Evolutionary conservation across 1,140 invertebrate species (phyloP).

Genomic region (Lepidurus couesii): DNA sequence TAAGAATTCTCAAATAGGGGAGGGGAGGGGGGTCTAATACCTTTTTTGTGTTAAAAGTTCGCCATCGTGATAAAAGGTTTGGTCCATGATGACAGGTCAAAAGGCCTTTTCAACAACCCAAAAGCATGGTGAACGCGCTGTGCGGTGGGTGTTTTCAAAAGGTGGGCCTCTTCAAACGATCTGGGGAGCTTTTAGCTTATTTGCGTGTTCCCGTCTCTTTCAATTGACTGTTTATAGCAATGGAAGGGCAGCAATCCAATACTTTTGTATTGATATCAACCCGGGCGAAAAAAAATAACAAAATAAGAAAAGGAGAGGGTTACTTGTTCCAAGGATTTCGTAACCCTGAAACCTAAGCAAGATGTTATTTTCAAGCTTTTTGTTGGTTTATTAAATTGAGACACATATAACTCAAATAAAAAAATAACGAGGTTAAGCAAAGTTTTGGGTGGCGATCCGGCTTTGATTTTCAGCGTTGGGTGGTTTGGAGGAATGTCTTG

Average conservation of each 20-base stretch:
- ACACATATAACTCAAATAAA: not conserved
- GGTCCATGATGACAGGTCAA: slow-evolving; percentile 13
- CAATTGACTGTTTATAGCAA: not conserved
- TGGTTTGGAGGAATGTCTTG: not conserved
- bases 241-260: slow-evolving; percentile 10
- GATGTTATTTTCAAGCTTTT: not conserved
- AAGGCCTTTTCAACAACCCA: not conserved
- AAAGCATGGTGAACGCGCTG: not conserved
- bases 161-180: not conserved
- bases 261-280: not conserved
- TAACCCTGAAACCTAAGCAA: not conserved
- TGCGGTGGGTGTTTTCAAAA: not conserved
- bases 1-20: not conserved
- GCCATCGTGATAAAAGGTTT: slow-evolving; percentile 10
- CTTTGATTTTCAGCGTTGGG: not conserved
- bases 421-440: not conserved
- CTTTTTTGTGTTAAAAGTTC: not conserved
- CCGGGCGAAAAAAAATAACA: not conserved
- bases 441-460: too few relatives aligned
- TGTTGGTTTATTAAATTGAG: slow-evolving; percentile 16
- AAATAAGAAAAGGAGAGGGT: not conserved
- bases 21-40: not conserved
- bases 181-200: not conserved
- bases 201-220: slow-evolving; percentile 1
- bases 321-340: slow-evolving; percentile 6